Base-by-base conservation (phyloP, 2,888 invertebrate species). In the Onthophagus sagittarius region DNA sequence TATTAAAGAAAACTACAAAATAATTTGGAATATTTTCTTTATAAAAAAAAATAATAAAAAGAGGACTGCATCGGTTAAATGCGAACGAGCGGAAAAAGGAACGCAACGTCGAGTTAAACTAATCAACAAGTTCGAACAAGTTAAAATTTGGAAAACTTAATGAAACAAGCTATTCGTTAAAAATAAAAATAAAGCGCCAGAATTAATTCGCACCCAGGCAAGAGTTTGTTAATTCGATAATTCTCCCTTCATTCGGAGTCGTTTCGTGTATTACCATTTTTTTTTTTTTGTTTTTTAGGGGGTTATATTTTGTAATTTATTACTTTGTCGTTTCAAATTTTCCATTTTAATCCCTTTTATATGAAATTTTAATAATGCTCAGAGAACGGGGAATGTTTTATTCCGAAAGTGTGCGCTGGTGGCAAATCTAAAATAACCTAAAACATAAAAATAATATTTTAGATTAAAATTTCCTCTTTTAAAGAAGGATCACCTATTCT, bases 381-480 rank as follows among this genome's bases (percentile, higher is more conserved):
- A 69, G 88, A 87, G 80, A 92, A 91, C 14, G 90, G 93, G n/a
- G 95, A 95, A 85, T 95, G 95, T 84, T 92, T 93, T 80, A 96
- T 95, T 77, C 95, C 95, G 81, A 95, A 95, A 76, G 93, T 93
- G 80, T 92, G 91, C 62, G 92, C 89, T 74, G 91, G 91, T 77
- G 90, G 87, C 79, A 88, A 86, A 77, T 91, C 90, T 76, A 91
- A 87, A 78, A 88, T 86, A 72, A 90, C 88, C 92, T 93, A 83
- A 76, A 87, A 85, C 73, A 76, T 3, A 23, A 23, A 23, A 23
- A 23, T 23, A 2, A 23, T 23, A 3, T 23, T 23, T 23, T 23
- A 23, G 23, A 23, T 23, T 23, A 23, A 23, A 23, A 23, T 23
- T 23, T 23, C 23, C 23, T 23, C 23, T 23, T 23, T 3, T 23